Conservation (phyloP, 2,113 vertebrate genomes). For the Malurus elegans region DNA sequence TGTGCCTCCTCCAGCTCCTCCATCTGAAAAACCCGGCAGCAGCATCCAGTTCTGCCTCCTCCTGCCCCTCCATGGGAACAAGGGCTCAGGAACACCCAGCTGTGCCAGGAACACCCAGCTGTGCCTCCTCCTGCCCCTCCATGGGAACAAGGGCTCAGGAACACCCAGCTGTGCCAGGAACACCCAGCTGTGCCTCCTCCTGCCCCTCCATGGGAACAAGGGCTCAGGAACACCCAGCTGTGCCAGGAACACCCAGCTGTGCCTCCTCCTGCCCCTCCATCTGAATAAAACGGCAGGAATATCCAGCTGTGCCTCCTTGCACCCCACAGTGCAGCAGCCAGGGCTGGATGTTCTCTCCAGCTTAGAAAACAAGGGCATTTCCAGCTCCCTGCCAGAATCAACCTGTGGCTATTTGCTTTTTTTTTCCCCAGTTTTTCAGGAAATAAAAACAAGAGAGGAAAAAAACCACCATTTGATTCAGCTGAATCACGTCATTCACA, state of each 20-base stretch:
- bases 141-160: neutral
- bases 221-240: neutral
- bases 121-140: neutral
- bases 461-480: neutral
- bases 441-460: neutral
- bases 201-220: neutral
- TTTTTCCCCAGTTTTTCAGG: neutral
- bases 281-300: neutral
- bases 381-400: neutral
- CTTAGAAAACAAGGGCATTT: neutral
- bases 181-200: neutral
- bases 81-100: neutral
- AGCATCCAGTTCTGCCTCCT: neutral
- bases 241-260: neutral
- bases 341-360: neutral
- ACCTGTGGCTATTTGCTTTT: neutral
- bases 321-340: neutral
- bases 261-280: neutral
- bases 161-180: neutral
- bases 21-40: neutral
- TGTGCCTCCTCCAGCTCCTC: neutral
- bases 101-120: neutral
- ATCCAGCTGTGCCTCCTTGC: neutral
- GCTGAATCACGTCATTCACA: neutral
- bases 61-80: neutral